Evolutionary conservation across 2,797 vertebrate genomes (phyloP), one percentile per base, ranked within the genome.

Genomic region (Lateolabrax maculatus): DNA sequence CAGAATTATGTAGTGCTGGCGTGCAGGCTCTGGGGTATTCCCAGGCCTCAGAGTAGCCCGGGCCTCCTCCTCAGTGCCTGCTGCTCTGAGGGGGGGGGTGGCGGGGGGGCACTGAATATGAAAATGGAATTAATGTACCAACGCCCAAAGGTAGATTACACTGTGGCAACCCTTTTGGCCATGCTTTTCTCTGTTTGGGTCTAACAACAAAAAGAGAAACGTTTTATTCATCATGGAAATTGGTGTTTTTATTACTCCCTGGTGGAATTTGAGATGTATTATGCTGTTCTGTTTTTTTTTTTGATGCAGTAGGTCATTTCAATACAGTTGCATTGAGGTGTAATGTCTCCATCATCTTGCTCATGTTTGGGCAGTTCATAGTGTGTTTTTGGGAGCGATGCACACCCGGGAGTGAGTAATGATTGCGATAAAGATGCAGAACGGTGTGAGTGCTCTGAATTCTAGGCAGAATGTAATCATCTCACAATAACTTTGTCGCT

Each of bases 41-140:
- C 90, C 87, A 68, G 90, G 92, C 89, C 92, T 90, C 55, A 29
- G 72, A 79, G 86, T 85, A 62, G 91, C 84, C 86, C 34, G 57
- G 91, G 89, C 91, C 91, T 89, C 79, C 90, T 86, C 73, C 89
- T 88, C 69, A 2, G 60, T 55, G 86, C 80, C 87, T 77, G 73
- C 77, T 81, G 75, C 83, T 89, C 84, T 51, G 43, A 19, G 27
- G 23, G 21, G 27, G 3, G 27, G 62, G 55, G 7, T 34, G 3
- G 31, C n/a, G 63, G 48, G 27, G 25, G 73, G 64, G 62, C 56
- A 46, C 73, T 91, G 93, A 93, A 96, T 95, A 96, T 95, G 95
- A 94, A 96, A 95, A 95, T 95, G 89, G 91, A 94, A 95, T 95
- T 95, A 95, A 95, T 95, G 92, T 90, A 93, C 87, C 91, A 84